Percentiles rank a stretch among this genome's conserved stretches.
phyloP scores from a whole-genome alignment of 2,113 vertebrate genomes.

The Dicrurus megarhynchus region DNA sequence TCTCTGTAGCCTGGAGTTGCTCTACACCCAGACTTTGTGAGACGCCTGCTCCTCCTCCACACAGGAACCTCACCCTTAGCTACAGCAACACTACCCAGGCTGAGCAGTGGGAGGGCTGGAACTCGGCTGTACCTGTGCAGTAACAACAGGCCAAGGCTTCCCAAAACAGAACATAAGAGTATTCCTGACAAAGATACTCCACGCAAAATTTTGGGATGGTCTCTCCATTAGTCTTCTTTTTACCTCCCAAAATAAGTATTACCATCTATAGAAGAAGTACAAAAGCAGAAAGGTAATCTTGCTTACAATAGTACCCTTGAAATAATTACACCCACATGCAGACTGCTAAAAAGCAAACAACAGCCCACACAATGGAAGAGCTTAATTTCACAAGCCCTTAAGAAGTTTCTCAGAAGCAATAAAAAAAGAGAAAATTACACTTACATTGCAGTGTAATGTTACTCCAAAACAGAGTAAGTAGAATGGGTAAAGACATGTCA shows the following conservation, averaged over 20 bases:
- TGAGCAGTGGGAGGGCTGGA: background rate
- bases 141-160: background rate
- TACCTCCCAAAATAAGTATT: background rate
- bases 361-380: background rate
- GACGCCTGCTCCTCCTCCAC: background rate
- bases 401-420: background rate
- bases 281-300: background rate
- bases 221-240: background rate
- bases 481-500: background rate
- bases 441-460: background rate
- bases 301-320: background rate
- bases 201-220: background rate
- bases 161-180: background rate
- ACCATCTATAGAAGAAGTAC: background rate
- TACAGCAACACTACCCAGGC: accelerated
- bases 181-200: background rate
- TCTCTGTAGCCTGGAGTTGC: background rate
- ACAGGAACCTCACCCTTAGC: background rate
- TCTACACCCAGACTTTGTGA: background rate
- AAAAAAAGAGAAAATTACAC: background rate
- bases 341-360: background rate
- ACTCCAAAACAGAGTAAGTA: background rate
- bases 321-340: background rate
- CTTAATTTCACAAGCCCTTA: background rate
- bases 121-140: background rate